Evolutionary conservation across 2,888 invertebrate genomes (phyloP).

Genomic region (Campoletis raptor): DNA sequence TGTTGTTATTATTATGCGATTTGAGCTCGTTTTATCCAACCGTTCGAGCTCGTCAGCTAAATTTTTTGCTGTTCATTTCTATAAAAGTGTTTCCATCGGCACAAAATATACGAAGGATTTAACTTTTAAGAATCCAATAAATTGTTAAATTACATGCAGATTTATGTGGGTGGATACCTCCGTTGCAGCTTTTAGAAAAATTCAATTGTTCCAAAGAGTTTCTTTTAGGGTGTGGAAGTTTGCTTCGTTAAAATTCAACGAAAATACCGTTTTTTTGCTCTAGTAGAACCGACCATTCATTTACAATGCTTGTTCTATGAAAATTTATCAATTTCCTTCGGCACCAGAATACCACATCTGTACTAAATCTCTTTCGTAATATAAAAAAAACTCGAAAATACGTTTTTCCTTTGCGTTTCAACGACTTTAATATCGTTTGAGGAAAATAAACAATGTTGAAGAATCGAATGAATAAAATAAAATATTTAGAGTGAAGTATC

Average conservation of each 20-base stretch:
- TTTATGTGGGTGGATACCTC: neutral
- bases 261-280: neutral
- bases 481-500: neutral
- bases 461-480: neutral
- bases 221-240: neutral
- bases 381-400: neutral
- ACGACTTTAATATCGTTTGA: neutral
- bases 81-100: neutral
- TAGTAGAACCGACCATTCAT: neutral
- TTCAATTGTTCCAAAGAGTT: neutral
- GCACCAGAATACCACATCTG: neutral
- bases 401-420: neutral
- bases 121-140: neutral
- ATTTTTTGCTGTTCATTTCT: slow-evolving; percentile 26
- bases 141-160: neutral
- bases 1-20: slow-evolving; percentile 21
- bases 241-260: neutral
- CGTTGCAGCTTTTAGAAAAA: neutral
- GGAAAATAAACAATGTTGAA: neutral
- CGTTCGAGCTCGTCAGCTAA: slow-evolving; percentile 48
- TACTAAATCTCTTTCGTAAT: neutral
- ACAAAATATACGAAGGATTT: slow-evolving; percentile 1
- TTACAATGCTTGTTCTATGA: neutral
- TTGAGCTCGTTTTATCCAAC: slow-evolving; percentile 21
- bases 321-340: neutral